Percentiles rank a stretch among this genome's conserved stretches.
Conservation (phyloP, 2,113 vertebrate genomes). For the Archilochus colubris region DNA sequence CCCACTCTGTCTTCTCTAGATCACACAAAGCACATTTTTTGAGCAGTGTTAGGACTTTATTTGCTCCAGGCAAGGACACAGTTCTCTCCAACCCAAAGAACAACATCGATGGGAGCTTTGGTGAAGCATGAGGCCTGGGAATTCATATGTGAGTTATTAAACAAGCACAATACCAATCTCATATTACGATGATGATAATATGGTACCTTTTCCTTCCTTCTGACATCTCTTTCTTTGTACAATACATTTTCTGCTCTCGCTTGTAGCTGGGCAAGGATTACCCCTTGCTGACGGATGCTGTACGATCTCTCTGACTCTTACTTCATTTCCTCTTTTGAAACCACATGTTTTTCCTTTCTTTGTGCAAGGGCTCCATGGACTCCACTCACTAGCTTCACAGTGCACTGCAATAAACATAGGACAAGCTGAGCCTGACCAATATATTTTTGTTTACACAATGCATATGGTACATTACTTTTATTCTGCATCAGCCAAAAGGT, state of each 20-base stretch:
- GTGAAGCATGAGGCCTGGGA: neutral
- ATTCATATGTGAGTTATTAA: slow-evolving; percentile 15
- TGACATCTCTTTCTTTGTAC: slow-evolving; percentile 90
- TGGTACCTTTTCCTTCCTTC: slow-evolving; percentile 84
- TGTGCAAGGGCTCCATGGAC: slow-evolving; percentile 89
- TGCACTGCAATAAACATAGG: slow-evolving; percentile 84
- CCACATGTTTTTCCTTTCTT: slow-evolving; percentile 91
- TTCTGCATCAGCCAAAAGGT: neutral
- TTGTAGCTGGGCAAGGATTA: slow-evolving; percentile 84
- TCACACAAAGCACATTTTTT: slow-evolving; percentile 14
- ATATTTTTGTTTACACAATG: neutral
- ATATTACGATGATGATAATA: slow-evolving; percentile 19
- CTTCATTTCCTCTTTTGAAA: slow-evolving; percentile 92
- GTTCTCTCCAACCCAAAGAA: neutral
- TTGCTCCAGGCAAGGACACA: slow-evolving; percentile 16
- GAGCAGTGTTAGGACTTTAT: slow-evolving; percentile 22
- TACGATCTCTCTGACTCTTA: slow-evolving; percentile 86
- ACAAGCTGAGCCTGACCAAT: slow-evolving; percentile 19
- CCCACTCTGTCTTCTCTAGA: slow-evolving; percentile 27
- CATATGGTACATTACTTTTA: neutral
- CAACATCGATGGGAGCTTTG: neutral
- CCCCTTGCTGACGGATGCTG: slow-evolving; percentile 87
- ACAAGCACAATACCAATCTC: slow-evolving; percentile 40
- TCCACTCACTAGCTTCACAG: slow-evolving; percentile 92
- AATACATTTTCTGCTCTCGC: slow-evolving; percentile 89